Percentiles rank a stretch among this genome's conserved stretches.
Conservation (phyloP, 2,113 vertebrate genomes). For the Haemorhous mexicanus region DNA sequence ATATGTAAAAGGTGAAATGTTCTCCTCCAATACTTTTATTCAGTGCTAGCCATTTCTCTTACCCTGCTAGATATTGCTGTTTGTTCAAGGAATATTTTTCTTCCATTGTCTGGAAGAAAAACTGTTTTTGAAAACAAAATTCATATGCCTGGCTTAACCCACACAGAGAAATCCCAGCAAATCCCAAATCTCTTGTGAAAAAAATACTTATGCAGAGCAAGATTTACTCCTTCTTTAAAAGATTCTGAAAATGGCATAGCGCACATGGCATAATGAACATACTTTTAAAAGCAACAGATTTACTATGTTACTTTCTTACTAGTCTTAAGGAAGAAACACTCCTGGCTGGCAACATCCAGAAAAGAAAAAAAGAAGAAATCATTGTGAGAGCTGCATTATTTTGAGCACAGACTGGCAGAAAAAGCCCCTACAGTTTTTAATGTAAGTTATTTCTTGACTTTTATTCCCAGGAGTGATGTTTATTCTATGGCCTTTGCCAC, state of each 20-base stretch:
- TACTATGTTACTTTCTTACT: neutral
- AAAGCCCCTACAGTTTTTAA: neutral
- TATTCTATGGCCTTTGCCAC: neutral
- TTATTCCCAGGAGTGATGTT: neutral
- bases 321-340: neutral
- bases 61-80: neutral
- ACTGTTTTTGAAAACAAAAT: neutral
- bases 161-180: neutral
- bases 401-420: neutral
- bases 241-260: neutral
- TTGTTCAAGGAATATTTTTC: neutral
- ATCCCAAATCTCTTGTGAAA: neutral
- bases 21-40: neutral
- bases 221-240: neutral
- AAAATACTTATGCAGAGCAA: neutral
- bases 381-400: neutral
- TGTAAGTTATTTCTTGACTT: neutral
- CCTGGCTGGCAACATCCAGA: neutral
- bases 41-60: neutral
- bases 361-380: neutral
- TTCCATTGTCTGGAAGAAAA: neutral
- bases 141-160: neutral
- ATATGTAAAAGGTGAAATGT: neutral
- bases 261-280: neutral
- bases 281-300: neutral